A percentile compares a stretch with the other conserved stretches of the same genome.
phyloP scores from a whole-genome alignment of 1,140 invertebrate species.

The Scaptodrosophila lebanonensis region DNA sequence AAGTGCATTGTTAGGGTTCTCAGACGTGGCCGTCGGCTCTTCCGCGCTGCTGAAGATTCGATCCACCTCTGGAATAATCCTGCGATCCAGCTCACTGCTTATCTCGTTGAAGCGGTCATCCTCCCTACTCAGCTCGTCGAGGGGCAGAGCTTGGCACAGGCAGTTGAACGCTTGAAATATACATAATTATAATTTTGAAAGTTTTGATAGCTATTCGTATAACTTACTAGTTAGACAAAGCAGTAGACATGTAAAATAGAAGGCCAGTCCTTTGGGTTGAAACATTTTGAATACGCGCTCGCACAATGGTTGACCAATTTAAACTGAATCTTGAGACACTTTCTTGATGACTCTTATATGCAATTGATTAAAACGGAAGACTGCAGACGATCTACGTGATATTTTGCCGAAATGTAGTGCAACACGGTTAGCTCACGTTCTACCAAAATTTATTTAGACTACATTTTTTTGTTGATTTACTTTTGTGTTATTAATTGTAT shows the following conservation, averaged over 20 bases:
- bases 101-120: constrained; percentile 54
- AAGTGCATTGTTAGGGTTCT: background rate
- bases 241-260: constrained; percentile 9
- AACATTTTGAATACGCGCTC: constrained; percentile 29
- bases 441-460: constrained; percentile 26
- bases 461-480: constrained; percentile 20
- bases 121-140: constrained; percentile 27
- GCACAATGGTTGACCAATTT: constrained; percentile 22
- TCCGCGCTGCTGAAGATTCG: constrained; percentile 47
- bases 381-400: constrained; percentile 45
- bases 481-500: constrained; percentile 18
- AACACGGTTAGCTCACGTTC: constrained; percentile 53
- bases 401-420: constrained; percentile 41
- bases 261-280: constrained; percentile 14
- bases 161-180: background rate
- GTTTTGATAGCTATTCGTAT: too few relatives aligned
- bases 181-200: too few relatives aligned
- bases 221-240: constrained; percentile 15
- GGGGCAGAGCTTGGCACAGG: constrained; percentile 21
- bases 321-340: constrained; percentile 7
- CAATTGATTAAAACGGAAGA: constrained; percentile 3
- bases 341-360: constrained; percentile 39
- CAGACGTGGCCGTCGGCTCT: constrained; percentile 5
- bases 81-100: constrained; percentile 30
- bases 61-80: constrained; percentile 38